A percentile compares a stretch with the other conserved stretches of the same genome.
These are phyloP conservation scores for Engystomops pustulosus DNA, from an alignment of 2,113 vertebrate genomes.

Conservation along the genomic window DNA sequence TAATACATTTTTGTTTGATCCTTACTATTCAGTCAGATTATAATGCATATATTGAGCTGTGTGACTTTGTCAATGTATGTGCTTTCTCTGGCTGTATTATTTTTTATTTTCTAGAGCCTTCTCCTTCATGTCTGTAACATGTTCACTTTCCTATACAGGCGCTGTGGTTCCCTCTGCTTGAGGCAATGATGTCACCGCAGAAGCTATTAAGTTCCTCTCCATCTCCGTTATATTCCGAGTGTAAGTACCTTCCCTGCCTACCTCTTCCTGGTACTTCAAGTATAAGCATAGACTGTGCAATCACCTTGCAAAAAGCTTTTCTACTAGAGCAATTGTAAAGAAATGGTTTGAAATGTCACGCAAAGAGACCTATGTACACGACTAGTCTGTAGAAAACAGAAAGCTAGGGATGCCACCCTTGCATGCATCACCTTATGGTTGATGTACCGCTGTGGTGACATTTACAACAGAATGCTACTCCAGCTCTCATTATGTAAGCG, in stretches of 20 bases:
- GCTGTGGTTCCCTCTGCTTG: constrained; percentile 93
- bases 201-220: constrained; percentile 76
- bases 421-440: too few species aligned
- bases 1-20: too few species aligned
- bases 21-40: too few species aligned
- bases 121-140: not conserved
- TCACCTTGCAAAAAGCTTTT: not conserved
- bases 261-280: not conserved
- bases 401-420: too few species aligned
- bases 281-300: not conserved
- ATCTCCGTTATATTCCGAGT: constrained; percentile 74
- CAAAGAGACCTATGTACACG: too few species aligned
- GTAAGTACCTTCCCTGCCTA: constrained; percentile 69
- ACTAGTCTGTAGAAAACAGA: too few species aligned
- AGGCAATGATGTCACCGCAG: constrained; percentile 94
- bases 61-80: not conserved
- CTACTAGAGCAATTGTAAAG: not conserved
- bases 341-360: not conserved
- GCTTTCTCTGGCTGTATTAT: not conserved
- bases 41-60: not conserved
- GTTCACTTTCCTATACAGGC: constrained; percentile 69
- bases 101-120: not conserved
- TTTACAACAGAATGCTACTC: too few species aligned
- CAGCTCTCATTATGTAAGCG: too few species aligned
- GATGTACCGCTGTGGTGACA: too few species aligned